Conservation (phyloP, 2,888 invertebrate genomes). For the Iphiclides podalirius region DNA sequence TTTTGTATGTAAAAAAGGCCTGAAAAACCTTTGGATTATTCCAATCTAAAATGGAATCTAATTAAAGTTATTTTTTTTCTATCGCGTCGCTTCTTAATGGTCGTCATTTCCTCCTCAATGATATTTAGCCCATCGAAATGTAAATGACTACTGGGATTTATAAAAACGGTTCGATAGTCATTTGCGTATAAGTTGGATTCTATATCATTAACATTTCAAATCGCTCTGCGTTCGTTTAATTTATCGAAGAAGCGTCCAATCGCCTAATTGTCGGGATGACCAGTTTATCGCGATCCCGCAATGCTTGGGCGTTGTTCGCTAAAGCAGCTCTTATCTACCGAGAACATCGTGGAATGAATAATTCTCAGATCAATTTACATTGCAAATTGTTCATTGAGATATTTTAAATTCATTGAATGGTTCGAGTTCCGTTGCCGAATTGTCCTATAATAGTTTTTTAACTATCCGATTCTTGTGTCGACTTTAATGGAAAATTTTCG, state of each 20-base stretch:
- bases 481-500: too few species aligned
- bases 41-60: too few species aligned
- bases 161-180: background rate
- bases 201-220: slow-evolving; percentile 17
- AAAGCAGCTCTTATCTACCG: background rate
- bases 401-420: slow-evolving; percentile 22
- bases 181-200: slow-evolving; percentile 1
- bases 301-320: background rate
- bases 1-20: too few species aligned
- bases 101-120: slow-evolving; percentile 1
- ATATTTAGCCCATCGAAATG: background rate
- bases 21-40: too few species aligned
- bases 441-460: slow-evolving; percentile 30
- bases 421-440: slow-evolving; percentile 43
- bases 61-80: too few species aligned
- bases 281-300: background rate
- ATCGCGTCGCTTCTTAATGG: background rate
- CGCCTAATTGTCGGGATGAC: slow-evolving; percentile 3
- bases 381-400: slow-evolving; percentile 6
- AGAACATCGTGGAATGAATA: slow-evolving; percentile 5
- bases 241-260: slow-evolving; percentile 9
- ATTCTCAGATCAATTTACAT: slow-evolving; percentile 14
- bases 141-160: background rate
- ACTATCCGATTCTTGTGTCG: slow-evolving; percentile 7
- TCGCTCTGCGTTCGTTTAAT: background rate